Evolutionary conservation across 1,140 invertebrate species (phyloP).

Genomic region (Nasonia vitripennis): DNA sequence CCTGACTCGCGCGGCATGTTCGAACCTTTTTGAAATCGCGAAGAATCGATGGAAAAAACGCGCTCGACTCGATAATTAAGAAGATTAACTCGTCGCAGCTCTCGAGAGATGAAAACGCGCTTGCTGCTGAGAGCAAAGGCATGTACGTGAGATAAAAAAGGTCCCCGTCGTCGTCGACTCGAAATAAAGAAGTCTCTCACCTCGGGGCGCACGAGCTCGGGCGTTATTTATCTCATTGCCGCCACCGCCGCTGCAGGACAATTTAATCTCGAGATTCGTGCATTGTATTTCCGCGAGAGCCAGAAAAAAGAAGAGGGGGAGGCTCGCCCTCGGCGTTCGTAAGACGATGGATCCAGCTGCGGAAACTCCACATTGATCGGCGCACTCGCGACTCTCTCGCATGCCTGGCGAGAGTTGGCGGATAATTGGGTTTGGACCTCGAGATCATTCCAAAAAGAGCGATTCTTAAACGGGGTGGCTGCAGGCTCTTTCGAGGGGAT

Average conservation of each 20-base stretch:
- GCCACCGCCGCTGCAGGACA: neutral
- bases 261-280: conserved; percentile 28
- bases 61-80: neutral
- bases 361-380: neutral
- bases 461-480: too few species aligned
- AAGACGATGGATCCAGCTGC: neutral
- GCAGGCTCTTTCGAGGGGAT: too few species aligned
- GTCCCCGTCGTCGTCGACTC: neutral
- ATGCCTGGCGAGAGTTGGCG: too few species aligned
- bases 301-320: conserved; percentile 22
- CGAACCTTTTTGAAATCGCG: neutral
- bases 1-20: neutral
- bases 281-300: conserved; percentile 27
- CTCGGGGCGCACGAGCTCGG: neutral
- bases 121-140: neutral
- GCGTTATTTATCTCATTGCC: conserved; percentile 33
- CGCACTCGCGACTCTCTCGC: neutral
- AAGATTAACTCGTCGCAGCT: neutral
- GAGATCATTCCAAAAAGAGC: too few species aligned
- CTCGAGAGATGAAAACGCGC: neutral
- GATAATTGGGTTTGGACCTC: too few species aligned
- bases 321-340: too few species aligned
- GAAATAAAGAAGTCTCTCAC: conserved; percentile 1
- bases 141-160: neutral
- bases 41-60: neutral